Conservation (phyloP, 1,140 invertebrate species). For the Planococcus citri region DNA sequence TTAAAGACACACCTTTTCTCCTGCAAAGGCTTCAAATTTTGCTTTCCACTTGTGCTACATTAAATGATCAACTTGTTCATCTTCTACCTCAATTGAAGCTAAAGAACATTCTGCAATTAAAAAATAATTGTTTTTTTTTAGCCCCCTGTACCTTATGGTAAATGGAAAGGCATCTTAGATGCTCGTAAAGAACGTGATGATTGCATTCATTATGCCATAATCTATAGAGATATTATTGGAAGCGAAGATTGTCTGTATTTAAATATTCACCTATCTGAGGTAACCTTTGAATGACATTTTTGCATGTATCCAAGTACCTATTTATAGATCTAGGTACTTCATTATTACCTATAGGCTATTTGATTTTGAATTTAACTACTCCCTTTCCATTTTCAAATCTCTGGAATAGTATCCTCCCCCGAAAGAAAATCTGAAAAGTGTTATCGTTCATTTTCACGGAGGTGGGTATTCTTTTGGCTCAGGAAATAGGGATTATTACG, state of each 20-base stretch:
- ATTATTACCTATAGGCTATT: no score
- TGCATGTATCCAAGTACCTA: no score
- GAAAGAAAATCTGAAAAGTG: constrained; percentile 22
- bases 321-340: no score
- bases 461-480: constrained; percentile 36
- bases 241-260: constrained; percentile 56
- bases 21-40: no score
- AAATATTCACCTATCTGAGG: constrained; percentile 29
- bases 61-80: no score
- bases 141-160: not conserved
- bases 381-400: no score
- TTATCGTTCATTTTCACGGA: constrained; percentile 41
- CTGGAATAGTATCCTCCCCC: not conserved
- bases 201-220: not conserved
- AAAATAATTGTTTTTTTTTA: not conserved
- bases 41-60: no score
- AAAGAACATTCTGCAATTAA: no score
- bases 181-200: not conserved
- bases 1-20: no score
- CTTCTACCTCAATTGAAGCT: no score
- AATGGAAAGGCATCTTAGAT: not conserved
- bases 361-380: no score
- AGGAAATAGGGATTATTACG: constrained; percentile 30
- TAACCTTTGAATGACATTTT: not conserved
- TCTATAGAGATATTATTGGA: constrained; percentile 21